Conservation (phyloP, 2,797 vertebrate species). For the Squalus acanthias region DNA sequence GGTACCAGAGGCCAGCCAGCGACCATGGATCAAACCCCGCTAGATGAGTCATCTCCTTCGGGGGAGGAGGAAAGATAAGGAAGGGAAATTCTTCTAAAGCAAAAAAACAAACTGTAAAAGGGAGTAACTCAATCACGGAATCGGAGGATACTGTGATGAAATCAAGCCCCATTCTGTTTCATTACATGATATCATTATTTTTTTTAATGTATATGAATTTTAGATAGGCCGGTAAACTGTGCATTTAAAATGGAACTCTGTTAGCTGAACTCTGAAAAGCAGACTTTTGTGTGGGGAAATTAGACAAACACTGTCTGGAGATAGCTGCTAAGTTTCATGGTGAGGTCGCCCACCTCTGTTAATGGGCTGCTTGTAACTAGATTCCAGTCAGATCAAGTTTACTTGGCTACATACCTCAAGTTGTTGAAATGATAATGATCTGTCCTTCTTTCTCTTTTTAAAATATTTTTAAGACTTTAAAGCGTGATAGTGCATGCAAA, state of each 20-base stretch:
- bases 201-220: neutral
- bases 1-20: neutral
- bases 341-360: neutral
- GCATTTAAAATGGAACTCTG: neutral
- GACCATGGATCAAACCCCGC: neutral
- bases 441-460: neutral
- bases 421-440: neutral
- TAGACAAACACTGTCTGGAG: neutral
- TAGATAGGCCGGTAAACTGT: neutral
- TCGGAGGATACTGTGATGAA: neutral
- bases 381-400: neutral
- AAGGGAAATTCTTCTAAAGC: neutral
- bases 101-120: neutral
- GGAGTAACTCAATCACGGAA: neutral
- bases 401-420: neutral
- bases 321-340: neutral
- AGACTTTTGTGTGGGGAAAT: neutral
- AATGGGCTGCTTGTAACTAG: neutral
- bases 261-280: neutral
- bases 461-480: neutral
- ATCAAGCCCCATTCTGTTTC: neutral
- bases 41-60: neutral
- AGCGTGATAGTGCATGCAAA: neutral
- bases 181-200: neutral
- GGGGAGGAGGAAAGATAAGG: neutral